These are phyloP conservation scores for Zoroaster sp. DNA, from an alignment of 53 echinoderm and acorn worm genomes.

Conservation along the genomic window DNA sequence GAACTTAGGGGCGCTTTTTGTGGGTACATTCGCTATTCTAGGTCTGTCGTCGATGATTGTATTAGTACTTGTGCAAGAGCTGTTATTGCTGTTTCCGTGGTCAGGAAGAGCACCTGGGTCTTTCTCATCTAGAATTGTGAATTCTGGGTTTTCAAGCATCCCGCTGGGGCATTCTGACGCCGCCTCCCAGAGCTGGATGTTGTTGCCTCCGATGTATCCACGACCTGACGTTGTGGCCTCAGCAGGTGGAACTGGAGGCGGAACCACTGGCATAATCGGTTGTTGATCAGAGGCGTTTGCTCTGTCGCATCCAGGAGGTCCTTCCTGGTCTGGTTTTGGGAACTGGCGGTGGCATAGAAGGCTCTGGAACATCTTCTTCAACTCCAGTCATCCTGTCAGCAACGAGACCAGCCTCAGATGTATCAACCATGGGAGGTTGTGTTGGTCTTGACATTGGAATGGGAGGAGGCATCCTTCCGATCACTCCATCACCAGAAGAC, in stretches of 20 bases:
- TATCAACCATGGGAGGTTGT: neutral
- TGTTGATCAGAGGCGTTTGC: neutral
- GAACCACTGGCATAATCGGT: neutral
- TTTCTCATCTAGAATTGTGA: neutral
- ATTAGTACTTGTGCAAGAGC: neutral
- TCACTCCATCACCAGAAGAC: neutral
- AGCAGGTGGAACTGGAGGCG: constrained; percentile 39
- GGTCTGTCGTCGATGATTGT: neutral
- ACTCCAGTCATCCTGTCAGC: neutral
- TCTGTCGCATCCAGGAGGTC: neutral
- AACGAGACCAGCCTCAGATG: neutral
- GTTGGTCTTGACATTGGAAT: constrained; percentile 11
- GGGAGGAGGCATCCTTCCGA: neutral
- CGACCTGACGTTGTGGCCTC: constrained; percentile 2
- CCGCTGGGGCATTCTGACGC: neutral
- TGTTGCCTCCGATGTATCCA: neutral
- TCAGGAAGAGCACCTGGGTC: neutral
- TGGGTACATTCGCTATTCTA: neutral
- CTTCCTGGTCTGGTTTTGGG: neutral
- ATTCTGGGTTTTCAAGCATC: neutral
- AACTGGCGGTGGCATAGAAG: constrained; percentile 18
- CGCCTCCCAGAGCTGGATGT: neutral
- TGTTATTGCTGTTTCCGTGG: neutral
- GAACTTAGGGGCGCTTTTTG: neutral
- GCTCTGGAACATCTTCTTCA: neutral